Evolutionary conservation across 2,113 vertebrate species (phyloP).

Genomic region (Strix aluco): DNA sequence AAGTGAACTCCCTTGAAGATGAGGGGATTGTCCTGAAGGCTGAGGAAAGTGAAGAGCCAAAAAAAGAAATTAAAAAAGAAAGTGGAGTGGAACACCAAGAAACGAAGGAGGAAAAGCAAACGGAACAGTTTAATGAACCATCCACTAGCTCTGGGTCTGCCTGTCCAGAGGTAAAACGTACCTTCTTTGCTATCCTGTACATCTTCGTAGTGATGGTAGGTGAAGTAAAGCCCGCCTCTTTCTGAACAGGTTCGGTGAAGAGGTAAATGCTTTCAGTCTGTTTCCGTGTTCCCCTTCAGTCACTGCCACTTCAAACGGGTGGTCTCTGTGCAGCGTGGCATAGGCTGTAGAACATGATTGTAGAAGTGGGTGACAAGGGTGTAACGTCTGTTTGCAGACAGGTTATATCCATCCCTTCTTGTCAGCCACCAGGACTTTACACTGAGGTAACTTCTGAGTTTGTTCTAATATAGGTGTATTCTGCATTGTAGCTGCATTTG

Average conservation of each 20-base stretch:
- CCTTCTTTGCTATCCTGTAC: not conserved
- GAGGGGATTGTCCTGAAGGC: slow-evolving; percentile 66
- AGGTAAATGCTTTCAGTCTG: not conserved
- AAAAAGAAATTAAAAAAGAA: slow-evolving; percentile 62
- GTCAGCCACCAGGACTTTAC: not conserved
- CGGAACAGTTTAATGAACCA: slow-evolving; percentile 67
- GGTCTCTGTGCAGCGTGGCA: accelerated
- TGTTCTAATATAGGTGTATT: not conserved
- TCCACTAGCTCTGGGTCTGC: slow-evolving; percentile 75
- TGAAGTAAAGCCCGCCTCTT: not conserved
- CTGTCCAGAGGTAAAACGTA: slow-evolving; percentile 59
- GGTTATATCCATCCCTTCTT: not conserved
- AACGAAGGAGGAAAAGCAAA: slow-evolving; percentile 39
- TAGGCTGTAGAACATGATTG: not conserved
- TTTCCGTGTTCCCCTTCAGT: not conserved
- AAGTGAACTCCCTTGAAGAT: slow-evolving; percentile 66
- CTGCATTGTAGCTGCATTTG: not conserved
- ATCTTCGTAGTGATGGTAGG: not conserved
- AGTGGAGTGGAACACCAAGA: slow-evolving; percentile 37
- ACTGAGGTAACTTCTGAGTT: not conserved
- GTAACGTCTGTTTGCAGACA: not conserved
- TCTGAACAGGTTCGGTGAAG: not conserved
- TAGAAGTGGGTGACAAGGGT: not conserved
- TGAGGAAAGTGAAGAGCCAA: slow-evolving; percentile 65
- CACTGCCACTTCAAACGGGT: accelerated